A percentile compares a stretch with the other conserved stretches of the same genome.
Conservation (phyloP, 2,888 invertebrate species). For the Lymantria monacha region DNA sequence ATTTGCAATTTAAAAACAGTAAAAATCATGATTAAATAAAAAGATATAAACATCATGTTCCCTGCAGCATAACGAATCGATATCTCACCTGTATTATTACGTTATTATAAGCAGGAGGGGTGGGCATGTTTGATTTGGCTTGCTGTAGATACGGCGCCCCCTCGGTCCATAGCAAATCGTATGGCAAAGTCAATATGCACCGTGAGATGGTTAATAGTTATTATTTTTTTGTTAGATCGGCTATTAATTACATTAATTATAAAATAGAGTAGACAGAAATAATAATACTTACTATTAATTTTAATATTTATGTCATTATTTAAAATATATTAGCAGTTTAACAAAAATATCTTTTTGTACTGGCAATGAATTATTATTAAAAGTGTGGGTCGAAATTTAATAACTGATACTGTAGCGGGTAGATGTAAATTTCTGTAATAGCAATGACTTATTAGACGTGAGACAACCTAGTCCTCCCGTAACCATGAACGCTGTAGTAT, state of each 20-base stretch:
- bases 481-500: too few species aligned
- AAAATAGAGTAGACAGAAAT: not conserved
- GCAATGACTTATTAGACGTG: too few species aligned
- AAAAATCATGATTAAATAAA: not conserved
- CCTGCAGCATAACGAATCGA: conserved; percentile 6
- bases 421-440: too few species aligned
- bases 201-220: conserved; percentile 19
- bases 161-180: conserved; percentile 34
- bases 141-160: conserved; percentile 24
- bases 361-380: too few species aligned
- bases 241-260: not conserved
- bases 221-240: conserved; percentile 2
- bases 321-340: too few species aligned
- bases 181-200: conserved; percentile 35
- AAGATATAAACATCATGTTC: conserved; percentile 1
- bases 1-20: not conserved
- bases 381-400: too few species aligned
- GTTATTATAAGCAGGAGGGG: conserved; percentile 23
- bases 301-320: too few species aligned
- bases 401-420: too few species aligned
- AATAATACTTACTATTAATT: too few species aligned
- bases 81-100: conserved; percentile 33
- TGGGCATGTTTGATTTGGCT: conserved; percentile 37
- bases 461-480: too few species aligned
- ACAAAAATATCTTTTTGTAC: too few species aligned